Conservation (phyloP, 1,140 invertebrate species). For the Drosophila burlai region DNA sequence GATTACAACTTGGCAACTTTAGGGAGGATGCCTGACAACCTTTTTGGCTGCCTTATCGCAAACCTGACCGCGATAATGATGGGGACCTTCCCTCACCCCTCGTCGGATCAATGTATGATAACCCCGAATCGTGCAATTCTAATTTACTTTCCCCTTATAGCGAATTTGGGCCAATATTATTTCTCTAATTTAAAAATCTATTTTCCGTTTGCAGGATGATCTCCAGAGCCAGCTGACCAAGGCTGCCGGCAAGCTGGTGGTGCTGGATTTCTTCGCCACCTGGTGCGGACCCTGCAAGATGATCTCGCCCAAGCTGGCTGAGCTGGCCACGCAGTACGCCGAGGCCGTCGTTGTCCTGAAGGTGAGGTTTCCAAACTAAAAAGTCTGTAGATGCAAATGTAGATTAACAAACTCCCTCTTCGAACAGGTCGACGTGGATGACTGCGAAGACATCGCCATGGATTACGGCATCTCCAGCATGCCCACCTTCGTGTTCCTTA, state of each 20-base stretch:
- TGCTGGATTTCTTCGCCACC: conserved; percentile 93
- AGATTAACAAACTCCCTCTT: not conserved
- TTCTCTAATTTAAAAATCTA: not conserved
- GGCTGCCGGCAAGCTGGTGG: conserved; percentile 93
- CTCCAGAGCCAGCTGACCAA: conserved; percentile 90
- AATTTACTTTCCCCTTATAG: not conserved
- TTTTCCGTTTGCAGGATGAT: conserved; percentile 87
- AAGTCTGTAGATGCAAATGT: not conserved
- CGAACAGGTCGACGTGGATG: conserved; percentile 95
- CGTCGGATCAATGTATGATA: conserved; percentile 19
- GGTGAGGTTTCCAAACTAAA: conserved; percentile 80
- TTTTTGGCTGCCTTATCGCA: conserved; percentile 30
- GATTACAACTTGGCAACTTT: conserved; percentile 36
- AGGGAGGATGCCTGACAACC: conserved; percentile 32
- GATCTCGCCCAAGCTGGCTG: conserved; percentile 93
- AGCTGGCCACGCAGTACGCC: conserved; percentile 87
- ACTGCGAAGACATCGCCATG: conserved; percentile 92
- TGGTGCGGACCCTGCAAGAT: conserved; percentile 98
- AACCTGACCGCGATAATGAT: conserved; percentile 31
- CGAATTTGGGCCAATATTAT: not conserved
- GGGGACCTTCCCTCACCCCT: not conserved
- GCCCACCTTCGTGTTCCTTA: conserved; percentile 97
- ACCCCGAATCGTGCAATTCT: conserved; percentile 5
- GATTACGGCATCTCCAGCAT: conserved; percentile 94
- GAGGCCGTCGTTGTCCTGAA: conserved; percentile 87